Conservation (phyloP, 2,888 invertebrate species). For the Lithophane socia region DNA sequence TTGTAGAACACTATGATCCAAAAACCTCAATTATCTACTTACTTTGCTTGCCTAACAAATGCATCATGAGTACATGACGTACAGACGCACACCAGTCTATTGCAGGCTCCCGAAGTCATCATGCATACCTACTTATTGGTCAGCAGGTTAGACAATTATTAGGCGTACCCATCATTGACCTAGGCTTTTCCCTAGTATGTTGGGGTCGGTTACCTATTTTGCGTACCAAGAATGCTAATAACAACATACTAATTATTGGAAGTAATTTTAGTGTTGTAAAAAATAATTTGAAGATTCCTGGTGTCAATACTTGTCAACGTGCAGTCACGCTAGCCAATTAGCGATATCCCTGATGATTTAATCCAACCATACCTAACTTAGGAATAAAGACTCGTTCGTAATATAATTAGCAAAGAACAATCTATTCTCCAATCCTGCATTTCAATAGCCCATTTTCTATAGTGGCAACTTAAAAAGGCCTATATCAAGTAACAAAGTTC, state of each 20-base stretch:
- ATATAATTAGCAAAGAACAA: not conserved
- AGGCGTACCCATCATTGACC: too few relatives aligned
- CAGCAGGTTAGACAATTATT: not conserved
- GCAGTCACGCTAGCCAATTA: not conserved
- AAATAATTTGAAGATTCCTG: not conserved
- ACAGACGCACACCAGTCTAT: not conserved
- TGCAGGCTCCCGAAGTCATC: not conserved
- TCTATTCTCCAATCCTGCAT: not conserved
- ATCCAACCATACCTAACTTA: conserved; percentile 2
- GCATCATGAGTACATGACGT: not conserved
- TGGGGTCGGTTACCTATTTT: not conserved
- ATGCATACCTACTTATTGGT: not conserved
- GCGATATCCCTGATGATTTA: conserved; percentile 1
- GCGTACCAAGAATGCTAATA: not conserved
- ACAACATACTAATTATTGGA: not conserved
- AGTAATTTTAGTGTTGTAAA: not conserved
- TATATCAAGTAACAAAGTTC: not conserved
- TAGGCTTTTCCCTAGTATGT: too few relatives aligned
- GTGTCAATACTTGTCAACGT: conserved; percentile 14
- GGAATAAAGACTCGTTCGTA: not conserved
- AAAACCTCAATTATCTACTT: not conserved
- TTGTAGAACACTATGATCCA: not conserved
- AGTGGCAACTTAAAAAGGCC: conserved; percentile 8
- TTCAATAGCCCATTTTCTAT: not conserved
- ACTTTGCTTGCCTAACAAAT: not conserved